phyloP scores from a whole-genome alignment of 2,113 vertebrate species.

The Cricetomys ansorgei region DNA sequence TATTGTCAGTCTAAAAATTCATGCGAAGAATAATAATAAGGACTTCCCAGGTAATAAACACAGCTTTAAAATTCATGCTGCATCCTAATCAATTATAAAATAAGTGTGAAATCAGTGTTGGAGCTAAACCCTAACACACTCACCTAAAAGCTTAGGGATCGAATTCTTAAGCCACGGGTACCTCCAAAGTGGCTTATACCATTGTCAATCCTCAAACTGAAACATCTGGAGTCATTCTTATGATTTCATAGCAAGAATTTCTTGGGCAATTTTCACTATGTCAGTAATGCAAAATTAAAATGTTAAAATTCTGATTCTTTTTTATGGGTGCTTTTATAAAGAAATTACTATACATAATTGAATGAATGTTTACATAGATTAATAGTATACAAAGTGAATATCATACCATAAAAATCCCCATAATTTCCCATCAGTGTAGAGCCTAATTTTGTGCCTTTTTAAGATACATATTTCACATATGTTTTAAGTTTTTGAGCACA shows the following conservation, averaged over 20 bases:
- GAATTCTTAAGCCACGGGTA: neutral
- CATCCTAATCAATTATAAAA: neutral
- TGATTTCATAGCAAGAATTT: constrained; percentile 24
- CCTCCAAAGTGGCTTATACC: neutral
- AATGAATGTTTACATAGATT: constrained; percentile 53
- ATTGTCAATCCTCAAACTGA: neutral
- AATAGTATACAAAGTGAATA: constrained; percentile 16
- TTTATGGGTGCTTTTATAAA: constrained; percentile 38
- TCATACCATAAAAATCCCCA: neutral
- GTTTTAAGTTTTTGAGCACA: neutral
- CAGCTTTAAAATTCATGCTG: neutral
- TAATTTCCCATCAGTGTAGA: neutral
- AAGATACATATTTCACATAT: neutral
- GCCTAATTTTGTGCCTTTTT: neutral
- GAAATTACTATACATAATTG: constrained; percentile 40
- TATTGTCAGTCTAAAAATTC: neutral
- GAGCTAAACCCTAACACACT: neutral
- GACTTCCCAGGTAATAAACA: neutral
- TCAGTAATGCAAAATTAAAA: constrained; percentile 59
- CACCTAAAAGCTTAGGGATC: neutral
- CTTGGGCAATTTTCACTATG: constrained; percentile 60
- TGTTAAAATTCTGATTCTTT: constrained; percentile 6
- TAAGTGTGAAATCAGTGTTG: neutral
- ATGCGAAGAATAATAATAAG: neutral
- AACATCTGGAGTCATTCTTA: neutral